phyloP scores from a whole-genome alignment of 2,888 invertebrate genomes.

The Dichetophora obliterata region DNA sequence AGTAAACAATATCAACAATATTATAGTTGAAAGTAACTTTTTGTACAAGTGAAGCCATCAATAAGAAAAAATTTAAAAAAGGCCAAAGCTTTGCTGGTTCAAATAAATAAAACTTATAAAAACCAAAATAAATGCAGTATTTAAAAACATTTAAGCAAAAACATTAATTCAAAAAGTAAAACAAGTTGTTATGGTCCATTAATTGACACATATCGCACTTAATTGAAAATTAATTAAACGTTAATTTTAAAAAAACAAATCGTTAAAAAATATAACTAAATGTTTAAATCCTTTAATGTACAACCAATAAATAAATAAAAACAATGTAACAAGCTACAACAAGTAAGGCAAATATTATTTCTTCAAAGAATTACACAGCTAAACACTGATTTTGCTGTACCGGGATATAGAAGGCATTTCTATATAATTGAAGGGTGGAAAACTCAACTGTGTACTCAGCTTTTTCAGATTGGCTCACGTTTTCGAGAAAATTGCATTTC shows the following conservation, averaged over 20 bases:
- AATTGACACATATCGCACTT: constrained; percentile 25
- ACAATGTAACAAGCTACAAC: constrained; percentile 1
- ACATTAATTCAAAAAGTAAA: neutral
- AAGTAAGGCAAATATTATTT: neutral
- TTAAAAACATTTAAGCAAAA: neutral
- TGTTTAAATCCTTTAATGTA: constrained; percentile 5
- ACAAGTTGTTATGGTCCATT: constrained; percentile 22
- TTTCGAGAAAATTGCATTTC: too few relatives aligned
- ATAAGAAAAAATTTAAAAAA: neutral
- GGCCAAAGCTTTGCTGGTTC: too few relatives aligned
- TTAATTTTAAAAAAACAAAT: neutral
- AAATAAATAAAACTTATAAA: neutral
- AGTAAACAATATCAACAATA: too few relatives aligned
- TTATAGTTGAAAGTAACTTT: too few relatives aligned
- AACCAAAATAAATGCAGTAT: neutral
- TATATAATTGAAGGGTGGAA: too few relatives aligned
- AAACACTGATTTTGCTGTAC: too few relatives aligned
- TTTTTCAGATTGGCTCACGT: too few relatives aligned
- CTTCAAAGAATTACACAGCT: too few relatives aligned
- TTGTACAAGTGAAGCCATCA: too few relatives aligned
- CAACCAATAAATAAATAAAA: constrained; percentile 7
- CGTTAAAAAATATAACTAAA: constrained; percentile 14
- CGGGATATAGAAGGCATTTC: too few relatives aligned
- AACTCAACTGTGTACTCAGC: too few relatives aligned
- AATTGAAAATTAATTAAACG: neutral